phyloP scores from a whole-genome alignment of 64 coral and sea anemone species.

The Montipora efflorescens region DNA sequence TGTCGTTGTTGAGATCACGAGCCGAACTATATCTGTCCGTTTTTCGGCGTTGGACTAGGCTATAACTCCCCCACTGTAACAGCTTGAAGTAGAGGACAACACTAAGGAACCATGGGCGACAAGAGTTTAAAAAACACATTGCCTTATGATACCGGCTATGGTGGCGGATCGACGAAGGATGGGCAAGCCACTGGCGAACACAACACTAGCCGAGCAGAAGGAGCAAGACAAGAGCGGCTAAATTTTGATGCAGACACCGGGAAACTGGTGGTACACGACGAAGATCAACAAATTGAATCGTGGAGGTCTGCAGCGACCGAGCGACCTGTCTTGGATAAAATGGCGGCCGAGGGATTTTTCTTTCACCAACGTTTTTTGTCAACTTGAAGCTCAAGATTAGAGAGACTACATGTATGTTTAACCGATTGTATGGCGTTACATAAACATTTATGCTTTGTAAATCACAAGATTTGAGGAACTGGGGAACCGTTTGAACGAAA shows the following conservation, averaged over 20 bases:
- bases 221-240: background rate
- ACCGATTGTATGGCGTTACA: too few relatives aligned
- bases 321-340: slow-evolving; percentile 1
- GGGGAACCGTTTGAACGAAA: too few relatives aligned
- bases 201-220: slow-evolving; percentile 14
- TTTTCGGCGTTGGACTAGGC: too few relatives aligned
- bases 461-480: background rate
- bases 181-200: background rate
- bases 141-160: background rate
- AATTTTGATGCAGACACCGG: slow-evolving; percentile 8
- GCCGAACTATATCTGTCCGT: too few relatives aligned
- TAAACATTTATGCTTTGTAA: background rate
- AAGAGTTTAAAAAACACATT: background rate
- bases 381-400: background rate
- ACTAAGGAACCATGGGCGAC: background rate
- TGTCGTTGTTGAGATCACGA: too few relatives aligned
- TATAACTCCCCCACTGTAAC: background rate
- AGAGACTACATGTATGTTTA: too few relatives aligned
- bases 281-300: background rate
- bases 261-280: background rate
- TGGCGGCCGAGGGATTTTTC: slow-evolving; percentile 43
- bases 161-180: background rate
- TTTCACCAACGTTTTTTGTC: background rate
- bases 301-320: background rate
- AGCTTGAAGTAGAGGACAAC: background rate